phyloP scores from a whole-genome alignment of 2,113 vertebrate genomes.

The Promerops cafer region DNA sequence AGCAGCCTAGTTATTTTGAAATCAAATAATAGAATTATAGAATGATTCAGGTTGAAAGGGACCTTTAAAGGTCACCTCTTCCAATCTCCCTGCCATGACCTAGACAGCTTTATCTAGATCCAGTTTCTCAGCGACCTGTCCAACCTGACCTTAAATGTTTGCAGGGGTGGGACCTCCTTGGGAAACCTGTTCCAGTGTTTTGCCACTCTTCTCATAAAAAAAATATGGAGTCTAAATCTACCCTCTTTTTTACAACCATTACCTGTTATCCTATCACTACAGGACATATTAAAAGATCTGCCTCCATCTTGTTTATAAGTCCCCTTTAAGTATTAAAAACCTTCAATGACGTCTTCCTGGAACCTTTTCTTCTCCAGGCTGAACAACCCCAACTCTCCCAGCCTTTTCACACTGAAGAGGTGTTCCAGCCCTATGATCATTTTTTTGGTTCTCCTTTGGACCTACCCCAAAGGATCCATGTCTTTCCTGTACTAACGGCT shows the following conservation, averaged over 20 bases:
- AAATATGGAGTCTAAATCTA: background rate
- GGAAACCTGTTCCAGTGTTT: background rate
- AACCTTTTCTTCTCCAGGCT: background rate
- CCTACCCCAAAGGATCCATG: fast-evolving
- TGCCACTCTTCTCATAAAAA: background rate
- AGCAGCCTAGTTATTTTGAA: background rate
- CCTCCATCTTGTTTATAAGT: background rate
- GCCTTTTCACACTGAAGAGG: background rate
- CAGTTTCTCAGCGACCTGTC: background rate
- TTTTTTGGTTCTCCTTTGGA: background rate
- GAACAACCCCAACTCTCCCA: background rate
- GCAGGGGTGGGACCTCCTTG: background rate
- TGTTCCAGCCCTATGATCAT: fast-evolving
- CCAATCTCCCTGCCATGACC: background rate
- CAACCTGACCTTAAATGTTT: background rate
- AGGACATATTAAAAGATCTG: background rate
- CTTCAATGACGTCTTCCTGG: fast-evolving
- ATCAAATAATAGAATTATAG: background rate
- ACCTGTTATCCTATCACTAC: background rate
- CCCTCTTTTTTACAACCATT: background rate
- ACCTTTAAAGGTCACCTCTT: background rate
- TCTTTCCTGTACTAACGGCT: fast-evolving
- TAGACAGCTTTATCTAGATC: background rate
- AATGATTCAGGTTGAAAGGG: background rate
- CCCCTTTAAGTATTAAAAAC: background rate